Base-by-base conservation (phyloP, 2,113 vertebrate genomes). In the Brienomyrus brachyistius region DNA sequence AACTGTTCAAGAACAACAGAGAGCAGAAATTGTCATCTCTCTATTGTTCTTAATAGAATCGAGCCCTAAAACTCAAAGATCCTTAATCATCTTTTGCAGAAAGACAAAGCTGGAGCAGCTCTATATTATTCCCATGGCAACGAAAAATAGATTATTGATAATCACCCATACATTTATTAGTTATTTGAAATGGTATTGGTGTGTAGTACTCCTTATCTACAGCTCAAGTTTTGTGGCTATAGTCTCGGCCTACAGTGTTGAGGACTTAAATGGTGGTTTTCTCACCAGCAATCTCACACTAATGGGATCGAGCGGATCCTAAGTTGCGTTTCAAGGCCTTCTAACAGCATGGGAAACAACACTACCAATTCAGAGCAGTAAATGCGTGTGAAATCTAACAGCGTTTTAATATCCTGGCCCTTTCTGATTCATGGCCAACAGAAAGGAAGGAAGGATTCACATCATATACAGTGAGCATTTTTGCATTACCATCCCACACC, bases 11-110 rank as follows among this genome's bases (percentile, higher is more conserved):
- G 9, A 48, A 11, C 40, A 5, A 21, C 1, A 23, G 40, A 48
- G 35, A 23, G 21, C 43, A 90, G 51, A 54, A 54, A 70, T 91
- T 88, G 31, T 31, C 31, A 31, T 31, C 31, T 31, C 31, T 31
- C 31, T 31, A 31, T 31, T 31, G 31, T 31, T 31, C 31, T 31
- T 31, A 31, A 31, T 31, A 31, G 31, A 31, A 31, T 31, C 92
- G 92, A 93, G 90, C 87, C 86, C 89, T 92, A 92, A 94, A 88
- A 93, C 93, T 91, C 91, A 74, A 87, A 94, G 91, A 19, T 92
- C 90, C 85, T 94, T 89, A 87, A 90, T 87, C 91, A 89, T 94
- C 90, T 94, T 92, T 95, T 93, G 94, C 94, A 88, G 52, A 48
- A 90, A 90, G 90, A 56, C 89, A 52, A 88, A 92, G 91, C 86